Evolutionary conservation across 1,140 invertebrate species (phyloP).

Genomic region (Drepana arcuata): DNA sequence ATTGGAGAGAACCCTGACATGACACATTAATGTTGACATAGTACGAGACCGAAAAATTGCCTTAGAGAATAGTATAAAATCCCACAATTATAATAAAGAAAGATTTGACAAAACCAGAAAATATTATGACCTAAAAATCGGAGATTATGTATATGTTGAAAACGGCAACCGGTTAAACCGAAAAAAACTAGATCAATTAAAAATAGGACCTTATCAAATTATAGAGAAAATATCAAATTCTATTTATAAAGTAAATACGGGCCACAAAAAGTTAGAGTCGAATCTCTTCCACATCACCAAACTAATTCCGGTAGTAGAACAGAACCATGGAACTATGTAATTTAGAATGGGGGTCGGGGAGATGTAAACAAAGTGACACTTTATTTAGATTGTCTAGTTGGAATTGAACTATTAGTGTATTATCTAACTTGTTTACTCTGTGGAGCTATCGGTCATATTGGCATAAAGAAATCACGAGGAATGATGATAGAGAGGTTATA

Average conservation of each 20-base stretch:
- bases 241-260: constrained; percentile 19
- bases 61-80: constrained; percentile 4
- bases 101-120: constrained; percentile 3
- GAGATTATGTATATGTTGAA: constrained; percentile 6
- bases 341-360: too few species aligned
- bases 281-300: too few species aligned
- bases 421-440: too few species aligned
- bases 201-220: constrained; percentile 10
- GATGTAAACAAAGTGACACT: too few species aligned
- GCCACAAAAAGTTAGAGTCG: constrained; percentile 23
- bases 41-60: constrained; percentile 2
- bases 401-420: too few species aligned
- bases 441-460: too few species aligned
- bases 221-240: constrained; percentile 22
- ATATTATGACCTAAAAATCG: constrained; percentile 1
- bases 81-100: constrained; percentile 7
- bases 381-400: too few species aligned
- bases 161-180: constrained; percentile 6
- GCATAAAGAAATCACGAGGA: too few species aligned
- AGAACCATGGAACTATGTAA: too few species aligned
- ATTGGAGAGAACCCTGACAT: background rate
- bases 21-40: constrained; percentile 2
- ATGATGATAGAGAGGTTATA: too few species aligned
- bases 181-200: constrained; percentile 7
- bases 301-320: too few species aligned